phyloP scores from a whole-genome alignment of 2,888 invertebrate species.

The Thysanoteuthis rhombus region DNA sequence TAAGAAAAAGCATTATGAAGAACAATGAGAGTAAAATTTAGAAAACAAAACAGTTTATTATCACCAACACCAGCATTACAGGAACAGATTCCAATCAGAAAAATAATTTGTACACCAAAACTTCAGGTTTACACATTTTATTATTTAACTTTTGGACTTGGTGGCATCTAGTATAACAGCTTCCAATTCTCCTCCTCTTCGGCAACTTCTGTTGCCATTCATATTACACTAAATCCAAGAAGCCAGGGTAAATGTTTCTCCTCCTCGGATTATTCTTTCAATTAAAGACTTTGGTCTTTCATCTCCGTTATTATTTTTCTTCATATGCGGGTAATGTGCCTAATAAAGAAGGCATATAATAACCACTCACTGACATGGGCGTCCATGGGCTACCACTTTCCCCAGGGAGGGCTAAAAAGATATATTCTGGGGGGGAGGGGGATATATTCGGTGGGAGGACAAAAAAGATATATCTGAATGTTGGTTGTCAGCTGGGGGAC shows the following conservation, averaged over 20 bases:
- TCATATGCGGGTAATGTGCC: too few species aligned
- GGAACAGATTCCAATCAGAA: neutral
- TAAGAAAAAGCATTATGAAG: neutral
- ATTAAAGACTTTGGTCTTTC: too few species aligned
- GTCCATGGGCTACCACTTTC: too few species aligned
- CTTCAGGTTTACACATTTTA: neutral
- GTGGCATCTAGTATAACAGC: neutral
- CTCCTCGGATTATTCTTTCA: too few species aligned
- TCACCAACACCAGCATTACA: neutral
- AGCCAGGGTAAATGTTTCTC: too few species aligned
- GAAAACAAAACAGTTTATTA: neutral
- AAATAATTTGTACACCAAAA: neutral
- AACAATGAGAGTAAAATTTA: neutral
- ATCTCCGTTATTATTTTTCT: too few species aligned
- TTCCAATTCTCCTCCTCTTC: neutral
- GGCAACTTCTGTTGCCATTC: neutral
- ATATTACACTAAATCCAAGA: neutral
- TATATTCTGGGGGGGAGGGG: too few species aligned
- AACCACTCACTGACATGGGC: neutral
- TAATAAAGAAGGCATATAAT: neutral
- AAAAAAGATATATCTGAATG: too few species aligned
- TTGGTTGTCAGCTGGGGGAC: too few species aligned
- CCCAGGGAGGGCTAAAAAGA: too few species aligned
- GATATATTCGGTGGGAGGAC: too few species aligned
- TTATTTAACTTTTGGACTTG: neutral